Base-by-base conservation (phyloP, 2,113 vertebrate species). In the Osmerus eperlanus region DNA sequence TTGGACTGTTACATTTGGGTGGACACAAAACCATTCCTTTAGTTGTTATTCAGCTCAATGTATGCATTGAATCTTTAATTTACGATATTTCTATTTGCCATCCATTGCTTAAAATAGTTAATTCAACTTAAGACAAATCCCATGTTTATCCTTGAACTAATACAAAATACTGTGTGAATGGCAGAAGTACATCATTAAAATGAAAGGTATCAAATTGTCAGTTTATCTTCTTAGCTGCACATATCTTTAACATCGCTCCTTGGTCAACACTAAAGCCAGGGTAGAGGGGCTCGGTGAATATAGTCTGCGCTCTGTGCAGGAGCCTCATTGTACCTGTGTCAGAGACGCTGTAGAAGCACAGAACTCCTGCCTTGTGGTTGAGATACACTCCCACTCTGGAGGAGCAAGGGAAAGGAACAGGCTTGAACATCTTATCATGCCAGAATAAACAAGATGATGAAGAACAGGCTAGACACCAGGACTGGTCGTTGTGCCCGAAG, bases 261-360 rank as follows among this genome's bases (percentile, higher is more conserved):
- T 76, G 78, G 77, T 89, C 85, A 56, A 80, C 80, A 73, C 77
- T 62, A 36, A 97, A 89, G 1, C 85, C 69, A 11, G 85, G 80
- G 56, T 74, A 87, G 85, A 84, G 36, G 74, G 80, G 69, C 65
- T 89, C 47, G 2, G 65, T 85, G 67, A 90, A 89, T 3, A 11
- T 75, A 67, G 75, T 78, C 52, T 82, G 68, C 19, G 78, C 18
- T 73, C 78, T 68, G 72, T 86, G 77, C 58, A 89, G 70, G 65
- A 75, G 84, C 0, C 16, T 79, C 9, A 74, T 52, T 7, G 7
- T 1, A 7, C 32, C 32, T 3, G 86, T 78, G 0, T 52, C 19
- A 19, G 91, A 91, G 0, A 95, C 67, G 21, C 93, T 90, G 0
- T 92, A 96, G 85, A 96, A 96, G 62, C 83, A 84, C 56, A 96